A percentile compares a stretch with the other conserved stretches of the same genome.
Conservation (phyloP, 2,113 vertebrate species). For the Cygnus buccinator region DNA sequence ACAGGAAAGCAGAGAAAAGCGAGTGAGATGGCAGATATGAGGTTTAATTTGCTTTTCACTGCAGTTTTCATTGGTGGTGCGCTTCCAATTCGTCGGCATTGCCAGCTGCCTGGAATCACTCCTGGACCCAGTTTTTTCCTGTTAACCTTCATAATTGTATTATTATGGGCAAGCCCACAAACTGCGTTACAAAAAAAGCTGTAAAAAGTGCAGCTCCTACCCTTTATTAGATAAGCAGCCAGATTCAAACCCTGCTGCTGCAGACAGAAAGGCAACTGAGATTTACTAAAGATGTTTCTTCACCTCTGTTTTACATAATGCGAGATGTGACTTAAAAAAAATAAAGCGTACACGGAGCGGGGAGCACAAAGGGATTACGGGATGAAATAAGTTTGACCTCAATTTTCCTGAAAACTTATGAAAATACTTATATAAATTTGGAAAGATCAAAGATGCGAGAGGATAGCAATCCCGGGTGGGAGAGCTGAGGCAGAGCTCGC, state of each 20-base stretch:
- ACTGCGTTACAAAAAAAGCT: slow-evolving; percentile 76
- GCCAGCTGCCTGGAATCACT: slow-evolving; percentile 88
- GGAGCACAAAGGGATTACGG: background rate
- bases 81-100: slow-evolving; percentile 85
- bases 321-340: background rate
- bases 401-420: slow-evolving; percentile 64
- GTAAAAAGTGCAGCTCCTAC: slow-evolving; percentile 70
- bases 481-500: background rate
- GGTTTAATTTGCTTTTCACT: slow-evolving; percentile 94
- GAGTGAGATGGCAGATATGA: slow-evolving; percentile 93
- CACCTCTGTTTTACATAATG: slow-evolving; percentile 56
- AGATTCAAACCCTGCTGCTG: slow-evolving; percentile 52
- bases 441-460: background rate
- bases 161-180: slow-evolving; percentile 81
- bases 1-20: slow-evolving; percentile 96
- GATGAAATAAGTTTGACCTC: slow-evolving; percentile 71
- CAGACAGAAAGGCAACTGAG: slow-evolving; percentile 54
- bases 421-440: slow-evolving; percentile 13
- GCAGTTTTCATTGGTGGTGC: slow-evolving; percentile 86
- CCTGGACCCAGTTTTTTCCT: slow-evolving; percentile 89
- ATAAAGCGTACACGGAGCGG: background rate
- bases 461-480: background rate
- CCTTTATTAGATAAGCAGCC: slow-evolving; percentile 77
- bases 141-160: slow-evolving; percentile 93
- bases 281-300: slow-evolving; percentile 32